Base-by-base conservation (phyloP, 2,113 vertebrate species). In the Oostethus manadensis region DNA sequence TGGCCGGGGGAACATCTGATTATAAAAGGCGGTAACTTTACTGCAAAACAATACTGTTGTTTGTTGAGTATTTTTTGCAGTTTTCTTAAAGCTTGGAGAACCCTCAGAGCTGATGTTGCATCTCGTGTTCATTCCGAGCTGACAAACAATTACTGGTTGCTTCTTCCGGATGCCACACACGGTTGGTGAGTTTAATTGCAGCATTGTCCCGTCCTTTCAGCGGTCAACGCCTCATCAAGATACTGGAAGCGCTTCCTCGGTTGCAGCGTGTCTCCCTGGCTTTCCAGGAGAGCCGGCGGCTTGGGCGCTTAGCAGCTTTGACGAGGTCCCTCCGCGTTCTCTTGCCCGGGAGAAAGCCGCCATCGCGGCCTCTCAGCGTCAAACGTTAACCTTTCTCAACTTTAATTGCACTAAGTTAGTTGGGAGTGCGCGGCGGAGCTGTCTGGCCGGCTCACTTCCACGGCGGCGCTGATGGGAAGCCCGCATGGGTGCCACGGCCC, bases 361-460 rank as follows among this genome's bases (percentile, higher is more conserved):
- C 76, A 79, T 92, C 89, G 29, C 61, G 73, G 84, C 64, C 0
- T 74, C 76, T 92, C 81, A 90, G 74, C 66, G 71, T 92, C 90
- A 92, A 85, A 86, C 78, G 84, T 78, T 92, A 92, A 92, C 90
- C 90, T 91, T 92, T 92, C 89, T 92, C 89, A 88, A 89, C 86
- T 89, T 90, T 85, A 90, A 90, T 90, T 88, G 87, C 82, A 80
- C 77, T 82, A 86, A 90, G 88, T 84, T 86, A 89, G 88, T 90
- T 89, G 69, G 79, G 88, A 87, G 85, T 76, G 78, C 78, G 85
- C 82, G 58, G 79, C 73, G 74, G 87, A 69, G 85, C 84, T 90
- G 89, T 90, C 90, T 69, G 65, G 74, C 78, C 67, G 51, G 71
- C 75, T 92, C 89, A 90, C 77, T 79, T 66, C 80, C 77, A 67